Evolutionary conservation across 2,113 vertebrate species (phyloP), one percentile per base, ranked within the genome.

Genomic region (Triplophysa rosa): DNA sequence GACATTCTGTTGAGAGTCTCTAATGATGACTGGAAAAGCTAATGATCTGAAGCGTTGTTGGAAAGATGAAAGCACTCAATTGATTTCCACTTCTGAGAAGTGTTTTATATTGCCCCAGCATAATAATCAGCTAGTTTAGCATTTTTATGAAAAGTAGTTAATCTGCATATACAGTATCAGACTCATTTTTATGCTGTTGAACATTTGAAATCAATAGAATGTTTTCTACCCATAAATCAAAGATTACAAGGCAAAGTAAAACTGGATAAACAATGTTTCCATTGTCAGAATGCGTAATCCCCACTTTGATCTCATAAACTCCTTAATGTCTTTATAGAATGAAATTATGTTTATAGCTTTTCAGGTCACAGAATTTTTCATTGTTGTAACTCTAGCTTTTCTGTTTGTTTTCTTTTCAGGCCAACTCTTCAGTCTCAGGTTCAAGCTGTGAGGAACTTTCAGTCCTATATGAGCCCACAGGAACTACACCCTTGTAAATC

Each of bases 51-150:
- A 81, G 87, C 80, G 33, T 80, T 79, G 82, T 83, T 88, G 85
- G 78, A 85, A 52, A 87, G 87, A 89, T 91, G 84, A 91, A 91
- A 91, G 87, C 62, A 67, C 88, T 87, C 83, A 63, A 75, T 82
- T 80, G 86, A 88, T 86, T 89, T 82, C 26, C 8, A 45, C 81
- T 88, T 87, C 86, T 83, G 72, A 77, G 80, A 72, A 77, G 75
- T 79, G 77, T 83, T 87, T 67, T 65, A 40, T 79, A 80, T 80
- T 84, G 65, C 82, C 69, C 62, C 64, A 81, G 75, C 80, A 84
- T 87, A 80, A 84, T 87, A 87, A 90, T 83, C 77, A 88, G 85
- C 87, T 89, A 83, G 89, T 86, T 80, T 85, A 77, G 84, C 80
- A 82, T 84, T 88, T 89, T 86, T 80, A 67, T n/a, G 47, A 58